A percentile compares a stretch with the other conserved stretches of the same genome.
Conservation (phyloP, 2,113 vertebrate genomes). For the Bubo blakistoni region DNA sequence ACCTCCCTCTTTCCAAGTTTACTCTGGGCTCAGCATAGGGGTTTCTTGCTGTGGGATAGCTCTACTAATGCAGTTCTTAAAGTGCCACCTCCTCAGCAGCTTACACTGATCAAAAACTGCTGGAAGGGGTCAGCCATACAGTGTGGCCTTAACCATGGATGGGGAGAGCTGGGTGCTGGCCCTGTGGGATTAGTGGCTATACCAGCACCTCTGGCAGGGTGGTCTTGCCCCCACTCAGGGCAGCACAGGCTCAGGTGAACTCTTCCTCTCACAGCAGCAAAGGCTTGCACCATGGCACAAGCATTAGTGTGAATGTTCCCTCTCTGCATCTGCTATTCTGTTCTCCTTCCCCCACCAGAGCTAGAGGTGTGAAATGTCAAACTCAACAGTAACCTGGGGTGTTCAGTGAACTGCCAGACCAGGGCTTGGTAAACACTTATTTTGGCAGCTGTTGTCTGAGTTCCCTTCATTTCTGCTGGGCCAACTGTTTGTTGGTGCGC, state of each 20-base stretch:
- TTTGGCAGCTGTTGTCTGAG: neutral
- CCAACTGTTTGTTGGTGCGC: neutral
- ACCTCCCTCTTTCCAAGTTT: neutral
- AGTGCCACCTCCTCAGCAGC: neutral
- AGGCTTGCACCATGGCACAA: rapidly evolving
- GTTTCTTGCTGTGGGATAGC: neutral
- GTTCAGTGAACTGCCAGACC: neutral
- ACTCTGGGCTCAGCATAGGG: neutral
- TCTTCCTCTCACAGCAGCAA: neutral
- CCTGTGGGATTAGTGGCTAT: neutral
- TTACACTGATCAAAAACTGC: neutral
- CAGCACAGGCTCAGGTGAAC: neutral
- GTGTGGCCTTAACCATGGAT: rapidly evolving
- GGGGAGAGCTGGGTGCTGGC: neutral
- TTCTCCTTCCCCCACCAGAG: too few relatives aligned
- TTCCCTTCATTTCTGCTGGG: neutral
- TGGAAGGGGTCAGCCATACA: neutral
- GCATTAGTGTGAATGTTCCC: neutral
- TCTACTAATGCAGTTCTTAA: neutral
- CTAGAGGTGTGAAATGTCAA: neutral
- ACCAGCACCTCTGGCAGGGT: neutral
- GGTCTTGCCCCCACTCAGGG: neutral
- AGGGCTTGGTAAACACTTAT: neutral
- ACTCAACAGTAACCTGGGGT: neutral
- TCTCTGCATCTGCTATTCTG: too few relatives aligned